Evolutionary conservation across 2,888 invertebrate species (phyloP).

Genomic region (Rotaria macrura): DNA sequence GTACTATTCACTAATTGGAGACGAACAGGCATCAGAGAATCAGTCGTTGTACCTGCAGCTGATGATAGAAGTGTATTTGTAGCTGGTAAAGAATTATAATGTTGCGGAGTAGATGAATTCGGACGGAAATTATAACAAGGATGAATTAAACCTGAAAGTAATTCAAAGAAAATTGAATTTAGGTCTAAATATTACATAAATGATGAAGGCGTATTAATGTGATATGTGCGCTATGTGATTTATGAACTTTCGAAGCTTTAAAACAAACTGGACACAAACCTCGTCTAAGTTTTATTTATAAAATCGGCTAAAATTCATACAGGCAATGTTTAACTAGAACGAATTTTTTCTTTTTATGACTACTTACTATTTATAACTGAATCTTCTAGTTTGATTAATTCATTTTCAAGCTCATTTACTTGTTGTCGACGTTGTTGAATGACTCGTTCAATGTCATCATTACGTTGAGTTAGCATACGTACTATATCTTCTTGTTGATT

Average conservation of each 20-base stretch:
- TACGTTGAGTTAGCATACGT: background rate
- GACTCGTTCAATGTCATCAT: background rate
- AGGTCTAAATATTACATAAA: background rate
- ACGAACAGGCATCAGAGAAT: background rate
- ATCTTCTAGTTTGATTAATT: background rate
- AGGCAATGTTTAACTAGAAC: too few relatives aligned
- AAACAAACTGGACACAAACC: too few relatives aligned
- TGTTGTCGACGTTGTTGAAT: background rate
- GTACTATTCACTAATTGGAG: slow-evolving; percentile 5
- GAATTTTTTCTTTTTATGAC: background rate
- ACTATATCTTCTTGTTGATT: background rate
- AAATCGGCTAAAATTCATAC: too few relatives aligned
- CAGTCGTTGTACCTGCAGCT: background rate
- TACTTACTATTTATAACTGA: background rate
- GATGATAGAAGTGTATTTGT: too few relatives aligned
- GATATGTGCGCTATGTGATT: too few relatives aligned
- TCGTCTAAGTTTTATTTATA: too few relatives aligned
- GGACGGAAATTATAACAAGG: background rate
- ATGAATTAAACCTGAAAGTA: background rate
- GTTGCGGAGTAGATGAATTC: too few relatives aligned
- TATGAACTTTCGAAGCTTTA: too few relatives aligned
- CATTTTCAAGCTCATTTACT: background rate
- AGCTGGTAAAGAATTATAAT: too few relatives aligned
- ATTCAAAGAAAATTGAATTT: background rate
- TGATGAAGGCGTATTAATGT: too few relatives aligned